Conservation (phyloP, 2,888 invertebrate genomes). For the Nudaria mundana region DNA sequence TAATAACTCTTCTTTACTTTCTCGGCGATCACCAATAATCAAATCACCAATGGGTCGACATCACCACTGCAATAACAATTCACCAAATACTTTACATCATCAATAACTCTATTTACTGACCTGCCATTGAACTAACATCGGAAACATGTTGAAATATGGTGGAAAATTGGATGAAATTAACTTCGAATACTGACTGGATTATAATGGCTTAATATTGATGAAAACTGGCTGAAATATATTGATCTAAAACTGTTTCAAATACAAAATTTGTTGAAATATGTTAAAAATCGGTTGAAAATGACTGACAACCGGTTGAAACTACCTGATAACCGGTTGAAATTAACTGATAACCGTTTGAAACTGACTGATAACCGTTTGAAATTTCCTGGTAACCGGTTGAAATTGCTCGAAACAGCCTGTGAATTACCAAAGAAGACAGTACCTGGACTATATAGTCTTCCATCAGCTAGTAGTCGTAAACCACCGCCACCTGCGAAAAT, state of each 20-base stretch:
- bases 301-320: too few species aligned
- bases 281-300: too few species aligned
- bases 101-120: background rate
- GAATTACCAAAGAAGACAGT: constrained; percentile 62
- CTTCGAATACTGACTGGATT: background rate
- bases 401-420: constrained; percentile 44
- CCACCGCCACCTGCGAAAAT: constrained; percentile 69
- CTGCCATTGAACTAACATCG: too few species aligned
- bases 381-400: too few species aligned
- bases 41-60: constrained; percentile 12
- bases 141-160: background rate
- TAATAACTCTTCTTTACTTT: constrained; percentile 9
- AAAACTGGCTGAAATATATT: background rate
- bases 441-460: constrained; percentile 59
- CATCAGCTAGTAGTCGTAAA: constrained; percentile 61
- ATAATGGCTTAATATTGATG: background rate
- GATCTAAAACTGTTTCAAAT: background rate
- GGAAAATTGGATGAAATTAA: background rate
- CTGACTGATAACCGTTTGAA: too few species aligned
- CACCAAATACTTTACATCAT: constrained; percentile 9
- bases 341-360: too few species aligned
- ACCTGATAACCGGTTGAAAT: too few species aligned
- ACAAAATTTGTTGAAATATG: background rate
- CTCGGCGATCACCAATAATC: constrained; percentile 13
- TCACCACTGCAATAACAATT: constrained; percentile 8